phyloP scores from a whole-genome alignment of 2,888 invertebrate species.

The Nomada ruficornis region DNA sequence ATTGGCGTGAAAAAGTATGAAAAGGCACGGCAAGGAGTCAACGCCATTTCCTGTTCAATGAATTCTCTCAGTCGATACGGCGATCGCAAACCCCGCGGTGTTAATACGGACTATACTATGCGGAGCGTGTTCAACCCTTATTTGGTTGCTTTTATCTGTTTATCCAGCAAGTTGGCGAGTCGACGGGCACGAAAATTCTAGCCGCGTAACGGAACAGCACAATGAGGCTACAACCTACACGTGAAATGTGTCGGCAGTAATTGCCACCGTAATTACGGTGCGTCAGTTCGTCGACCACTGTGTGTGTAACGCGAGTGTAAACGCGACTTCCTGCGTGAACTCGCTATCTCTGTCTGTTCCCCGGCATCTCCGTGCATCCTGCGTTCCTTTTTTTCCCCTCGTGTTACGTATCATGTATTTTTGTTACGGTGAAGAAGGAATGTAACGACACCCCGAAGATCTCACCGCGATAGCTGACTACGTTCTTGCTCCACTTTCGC shows the following conservation, averaged over 20 bases:
- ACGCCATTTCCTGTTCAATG: neutral
- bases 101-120: constrained; percentile 25
- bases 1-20: constrained; percentile 1
- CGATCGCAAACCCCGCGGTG: constrained; percentile 1
- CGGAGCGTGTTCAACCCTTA: constrained; percentile 32
- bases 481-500: neutral
- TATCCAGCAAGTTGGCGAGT: constrained; percentile 36
- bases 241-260: constrained; percentile 73
- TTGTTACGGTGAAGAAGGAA: constrained; percentile 10
- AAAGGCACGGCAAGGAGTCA: neutral
- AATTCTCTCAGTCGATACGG: constrained; percentile 16
- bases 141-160: constrained; percentile 58
- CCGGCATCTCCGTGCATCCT: neutral
- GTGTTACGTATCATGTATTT: constrained; percentile 16
- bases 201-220: constrained; percentile 47
- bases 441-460: constrained; percentile 22
- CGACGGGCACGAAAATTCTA: constrained; percentile 60
- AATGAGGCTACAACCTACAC: constrained; percentile 49
- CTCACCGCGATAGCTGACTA: constrained; percentile 10
- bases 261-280: constrained; percentile 71
- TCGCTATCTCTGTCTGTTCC: neutral
- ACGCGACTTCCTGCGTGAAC: constrained; percentile 56
- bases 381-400: neutral
- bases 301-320: constrained; percentile 68
- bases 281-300: constrained; percentile 66